Evolutionary conservation across 2,888 invertebrate genomes (phyloP).

Genomic region (Dusona sp.): DNA sequence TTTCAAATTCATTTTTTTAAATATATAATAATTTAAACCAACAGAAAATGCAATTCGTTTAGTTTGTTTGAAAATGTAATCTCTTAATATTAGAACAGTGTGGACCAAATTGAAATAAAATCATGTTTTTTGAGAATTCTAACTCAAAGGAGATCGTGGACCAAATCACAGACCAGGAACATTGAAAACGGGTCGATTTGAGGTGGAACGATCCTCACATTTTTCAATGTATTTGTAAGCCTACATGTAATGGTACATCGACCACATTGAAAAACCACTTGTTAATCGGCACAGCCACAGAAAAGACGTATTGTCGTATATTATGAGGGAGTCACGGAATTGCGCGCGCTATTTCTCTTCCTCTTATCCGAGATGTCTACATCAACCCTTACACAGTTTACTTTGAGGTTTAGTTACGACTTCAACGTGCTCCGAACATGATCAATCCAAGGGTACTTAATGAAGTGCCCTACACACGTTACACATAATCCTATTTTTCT

Average conservation of each 20-base stretch:
- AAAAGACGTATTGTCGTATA: constrained; percentile 47
- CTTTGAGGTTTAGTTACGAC: constrained; percentile 65
- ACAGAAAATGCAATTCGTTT: not conserved
- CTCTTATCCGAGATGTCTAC: constrained; percentile 59
- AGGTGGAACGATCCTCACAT: constrained; percentile 7
- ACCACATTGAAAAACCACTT: constrained; percentile 69
- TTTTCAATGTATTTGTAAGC: not conserved
- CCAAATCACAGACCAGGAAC: not conserved
- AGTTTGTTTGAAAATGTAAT: no score
- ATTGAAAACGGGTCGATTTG: not conserved
- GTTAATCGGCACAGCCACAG: constrained; percentile 66
- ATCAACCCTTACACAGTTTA: constrained; percentile 44
- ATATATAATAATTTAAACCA: not conserved
- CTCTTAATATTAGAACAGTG: no score
- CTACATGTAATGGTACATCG: constrained; percentile 57
- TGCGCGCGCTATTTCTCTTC: constrained; percentile 69
- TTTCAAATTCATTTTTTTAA: not conserved
- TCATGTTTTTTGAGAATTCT: no score
- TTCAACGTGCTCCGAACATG: constrained; percentile 65
- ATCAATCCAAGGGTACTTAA: constrained; percentile 31
- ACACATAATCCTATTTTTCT: not conserved
- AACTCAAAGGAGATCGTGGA: not conserved
- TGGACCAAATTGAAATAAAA: not conserved
- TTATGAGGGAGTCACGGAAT: constrained; percentile 68
- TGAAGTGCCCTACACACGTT: constrained; percentile 4